These are phyloP conservation scores for Syritta pipiens DNA, from an alignment of 2,888 invertebrate genomes.

Conservation along the genomic window DNA sequence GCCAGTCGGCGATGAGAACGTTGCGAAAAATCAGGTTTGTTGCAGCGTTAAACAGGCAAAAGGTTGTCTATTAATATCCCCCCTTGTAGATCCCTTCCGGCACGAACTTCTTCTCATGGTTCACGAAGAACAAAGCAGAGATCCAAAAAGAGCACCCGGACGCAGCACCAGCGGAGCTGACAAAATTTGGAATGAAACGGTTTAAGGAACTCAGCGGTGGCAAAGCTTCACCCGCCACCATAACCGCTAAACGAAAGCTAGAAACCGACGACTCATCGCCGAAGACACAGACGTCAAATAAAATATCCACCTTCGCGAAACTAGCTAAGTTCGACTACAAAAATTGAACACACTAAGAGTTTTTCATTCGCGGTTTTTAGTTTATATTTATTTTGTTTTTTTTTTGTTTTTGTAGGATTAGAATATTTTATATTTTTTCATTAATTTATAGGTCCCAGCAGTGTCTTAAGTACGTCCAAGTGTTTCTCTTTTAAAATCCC, in stretches of 20 bases:
- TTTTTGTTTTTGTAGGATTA: too few species aligned
- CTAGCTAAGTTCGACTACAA: conserved; percentile 79
- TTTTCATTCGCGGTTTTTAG: conserved; percentile 19
- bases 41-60: neutral
- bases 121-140: conserved; percentile 81
- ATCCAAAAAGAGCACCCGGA: conserved; percentile 82
- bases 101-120: conserved; percentile 83
- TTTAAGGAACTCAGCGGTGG: conserved; percentile 75
- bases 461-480: too few species aligned
- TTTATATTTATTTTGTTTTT: too few species aligned
- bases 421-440: too few species aligned
- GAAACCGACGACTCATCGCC: conserved; percentile 72
- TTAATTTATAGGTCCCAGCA: conserved; percentile 12
- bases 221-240: conserved; percentile 70
- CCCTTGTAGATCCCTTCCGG: conserved; percentile 28
- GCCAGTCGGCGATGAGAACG: conserved; percentile 55
- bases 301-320: conserved; percentile 73
- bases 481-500: too few species aligned
- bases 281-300: conserved; percentile 27
- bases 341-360: too few species aligned
- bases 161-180: conserved; percentile 81
- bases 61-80: neutral
- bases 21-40: conserved; percentile 63
- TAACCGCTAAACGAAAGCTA: conserved; percentile 79
- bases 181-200: conserved; percentile 80